phyloP scores from a whole-genome alignment of 2,113 vertebrate species.

The Silurus asotus region DNA sequence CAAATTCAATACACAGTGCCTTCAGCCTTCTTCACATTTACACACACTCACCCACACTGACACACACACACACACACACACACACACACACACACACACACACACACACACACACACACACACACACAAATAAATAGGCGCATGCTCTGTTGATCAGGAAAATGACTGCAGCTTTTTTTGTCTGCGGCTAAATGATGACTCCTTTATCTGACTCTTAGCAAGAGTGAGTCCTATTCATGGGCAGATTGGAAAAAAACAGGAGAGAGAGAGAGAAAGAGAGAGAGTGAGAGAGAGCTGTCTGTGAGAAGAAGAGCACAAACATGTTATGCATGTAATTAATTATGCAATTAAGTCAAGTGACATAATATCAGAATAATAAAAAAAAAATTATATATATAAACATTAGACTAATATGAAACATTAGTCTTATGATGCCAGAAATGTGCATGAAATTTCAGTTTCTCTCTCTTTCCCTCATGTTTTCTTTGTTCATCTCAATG shows the following conservation, averaged over 20 bases:
- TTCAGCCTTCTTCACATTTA: neutral
- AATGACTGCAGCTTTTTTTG: slow-evolving; percentile 49
- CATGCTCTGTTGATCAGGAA: slow-evolving; percentile 43
- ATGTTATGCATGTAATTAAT: neutral
- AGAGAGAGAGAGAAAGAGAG: neutral
- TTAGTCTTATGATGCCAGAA: neutral
- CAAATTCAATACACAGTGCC: slow-evolving; percentile 2
- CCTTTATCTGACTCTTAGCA: slow-evolving; percentile 46
- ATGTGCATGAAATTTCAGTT: neutral
- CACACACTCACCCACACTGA: neutral
- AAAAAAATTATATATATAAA: too few relatives aligned
- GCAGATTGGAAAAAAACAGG: slow-evolving; percentile 33
- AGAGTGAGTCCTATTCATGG: slow-evolving; percentile 41
- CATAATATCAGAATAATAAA: neutral
- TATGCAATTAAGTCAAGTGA: neutral
- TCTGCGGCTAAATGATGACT: slow-evolving; percentile 49
- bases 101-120: slow-evolving; percentile 21
- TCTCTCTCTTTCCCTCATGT: neutral
- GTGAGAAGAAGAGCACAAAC: neutral
- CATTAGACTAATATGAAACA: too few relatives aligned
- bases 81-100: slow-evolving; percentile 10
- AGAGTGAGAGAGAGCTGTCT: neutral
- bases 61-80: neutral
- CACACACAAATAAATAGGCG: slow-evolving; percentile 7
- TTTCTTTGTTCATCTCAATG: neutral